phyloP scores from a whole-genome alignment of 2,113 vertebrate genomes.

The Psilopsiagon aurifrons region DNA sequence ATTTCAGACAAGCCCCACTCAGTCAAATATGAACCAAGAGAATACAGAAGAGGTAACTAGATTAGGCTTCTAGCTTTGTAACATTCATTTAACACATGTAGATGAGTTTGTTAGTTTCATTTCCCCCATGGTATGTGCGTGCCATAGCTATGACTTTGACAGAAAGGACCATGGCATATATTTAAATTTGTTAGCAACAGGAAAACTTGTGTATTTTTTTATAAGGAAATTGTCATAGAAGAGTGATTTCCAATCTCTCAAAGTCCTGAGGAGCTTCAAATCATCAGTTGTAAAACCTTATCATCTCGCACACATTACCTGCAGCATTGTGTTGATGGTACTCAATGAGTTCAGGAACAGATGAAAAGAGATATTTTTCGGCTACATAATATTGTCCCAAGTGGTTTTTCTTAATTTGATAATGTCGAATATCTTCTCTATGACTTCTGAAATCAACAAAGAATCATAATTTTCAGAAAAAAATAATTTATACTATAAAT shows the following conservation, averaged over 20 bases:
- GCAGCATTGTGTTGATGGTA: constrained; percentile 90
- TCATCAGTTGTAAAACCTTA: background rate
- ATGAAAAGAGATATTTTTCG: constrained; percentile 81
- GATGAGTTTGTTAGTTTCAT: background rate
- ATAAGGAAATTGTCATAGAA: background rate
- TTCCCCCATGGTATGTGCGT: background rate
- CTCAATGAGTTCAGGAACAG: constrained; percentile 82
- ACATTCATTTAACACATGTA: background rate
- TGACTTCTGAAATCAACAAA: constrained; percentile 54
- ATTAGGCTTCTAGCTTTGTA: background rate
- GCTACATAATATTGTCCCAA: constrained; percentile 80
- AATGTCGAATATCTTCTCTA: constrained; percentile 79
- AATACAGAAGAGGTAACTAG: background rate
- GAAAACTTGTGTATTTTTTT: background rate
- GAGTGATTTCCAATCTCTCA: background rate
- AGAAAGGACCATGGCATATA: background rate
- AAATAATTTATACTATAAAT: background rate
- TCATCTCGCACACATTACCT: constrained; percentile 65
- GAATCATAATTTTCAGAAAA: background rate
- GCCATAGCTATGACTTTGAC: background rate
- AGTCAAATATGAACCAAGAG: background rate
- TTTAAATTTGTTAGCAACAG: background rate
- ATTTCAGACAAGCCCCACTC: background rate
- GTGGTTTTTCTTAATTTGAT: constrained; percentile 84
- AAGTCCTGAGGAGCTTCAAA: background rate